Evolutionary conservation across 1,140 invertebrate genomes (phyloP), one percentile per base, ranked within the genome.

Genomic region (Lepidotrigona ventralis): DNA sequence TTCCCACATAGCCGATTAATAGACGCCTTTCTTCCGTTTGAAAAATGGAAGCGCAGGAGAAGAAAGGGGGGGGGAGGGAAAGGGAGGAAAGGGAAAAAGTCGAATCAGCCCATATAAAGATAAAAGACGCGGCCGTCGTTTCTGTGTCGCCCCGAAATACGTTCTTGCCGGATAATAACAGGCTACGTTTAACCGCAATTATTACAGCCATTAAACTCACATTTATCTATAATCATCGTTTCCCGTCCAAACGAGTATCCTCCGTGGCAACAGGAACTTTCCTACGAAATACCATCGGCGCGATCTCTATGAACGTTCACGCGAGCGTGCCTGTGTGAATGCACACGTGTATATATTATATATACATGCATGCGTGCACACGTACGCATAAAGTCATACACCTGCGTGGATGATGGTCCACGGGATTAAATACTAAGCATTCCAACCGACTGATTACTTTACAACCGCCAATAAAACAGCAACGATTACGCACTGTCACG

Each of bases 401-500:
- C n/a, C 51, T n/a, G 71, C 19, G 29, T 74, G n/a, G 26, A 58
- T 33, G 46, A 46, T 39, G 69, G 51, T n/a, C 53, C 46, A 21
- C 64, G 21, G 60, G 17, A 83, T 73, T 74, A 81, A 78, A 85
- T 81, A 66, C 78, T 83, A 69, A 83, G 78, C 81, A 83, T 83
- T 83, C 81, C 81, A 63, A 11, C 53, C 83, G 60, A 69, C 71
- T 84, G 63, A 79, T 84, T 84, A 68, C 78, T 84, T 81, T 79
- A 79, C 78, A 81, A 75, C 83, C 78, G 56, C 53, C 78, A 81
- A 84, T 84, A 80, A 84, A 84, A 81, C 71, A 71, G 70, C 78
- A 51, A 81, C 69, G 77, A 86, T 86, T 86, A 90, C 81, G 82
- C 79, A 85, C 77, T 80, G 69, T 86, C 84, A 80, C 60, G 81